These are phyloP conservation scores for Chrysemys picta DNA, from an alignment of 2,113 vertebrate species.

Conservation along the genomic window DNA sequence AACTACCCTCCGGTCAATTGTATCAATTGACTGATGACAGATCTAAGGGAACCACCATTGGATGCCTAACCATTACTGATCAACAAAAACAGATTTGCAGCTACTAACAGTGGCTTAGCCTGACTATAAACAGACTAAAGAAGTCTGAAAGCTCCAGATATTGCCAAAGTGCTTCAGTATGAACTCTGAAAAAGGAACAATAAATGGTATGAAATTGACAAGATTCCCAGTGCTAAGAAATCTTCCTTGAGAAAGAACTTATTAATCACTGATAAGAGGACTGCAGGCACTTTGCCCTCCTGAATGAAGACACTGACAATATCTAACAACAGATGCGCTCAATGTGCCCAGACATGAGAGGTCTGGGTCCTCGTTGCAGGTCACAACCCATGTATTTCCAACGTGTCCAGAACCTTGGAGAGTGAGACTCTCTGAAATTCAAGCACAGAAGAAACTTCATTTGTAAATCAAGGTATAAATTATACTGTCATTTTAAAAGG, in stretches of 20 bases:
- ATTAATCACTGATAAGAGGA: not conserved
- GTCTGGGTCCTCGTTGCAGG: not conserved
- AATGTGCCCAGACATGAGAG: not conserved
- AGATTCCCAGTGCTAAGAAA: not conserved
- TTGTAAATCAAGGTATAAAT: not conserved
- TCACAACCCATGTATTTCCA: not conserved
- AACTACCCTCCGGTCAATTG: not conserved
- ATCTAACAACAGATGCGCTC: not conserved
- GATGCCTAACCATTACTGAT: not conserved
- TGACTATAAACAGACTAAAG: not conserved
- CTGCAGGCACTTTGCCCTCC: not conserved
- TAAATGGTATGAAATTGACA: not conserved
- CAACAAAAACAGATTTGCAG: not conserved
- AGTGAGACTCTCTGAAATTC: not conserved
- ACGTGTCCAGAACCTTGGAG: not conserved
- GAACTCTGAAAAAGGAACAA: rapidly evolving
- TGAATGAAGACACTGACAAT: not conserved
- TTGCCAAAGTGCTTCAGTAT: not conserved
- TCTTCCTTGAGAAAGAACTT: not conserved
- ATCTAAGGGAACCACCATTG: not conserved
- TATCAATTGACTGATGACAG: not conserved
- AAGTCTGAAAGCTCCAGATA: not conserved
- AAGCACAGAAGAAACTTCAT: not conserved
- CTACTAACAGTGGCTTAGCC: not conserved
- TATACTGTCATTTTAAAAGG: not conserved